Base-by-base conservation (phyloP, 1,140 invertebrate genomes). In the Bursaphelenchus mucronatus region DNA sequence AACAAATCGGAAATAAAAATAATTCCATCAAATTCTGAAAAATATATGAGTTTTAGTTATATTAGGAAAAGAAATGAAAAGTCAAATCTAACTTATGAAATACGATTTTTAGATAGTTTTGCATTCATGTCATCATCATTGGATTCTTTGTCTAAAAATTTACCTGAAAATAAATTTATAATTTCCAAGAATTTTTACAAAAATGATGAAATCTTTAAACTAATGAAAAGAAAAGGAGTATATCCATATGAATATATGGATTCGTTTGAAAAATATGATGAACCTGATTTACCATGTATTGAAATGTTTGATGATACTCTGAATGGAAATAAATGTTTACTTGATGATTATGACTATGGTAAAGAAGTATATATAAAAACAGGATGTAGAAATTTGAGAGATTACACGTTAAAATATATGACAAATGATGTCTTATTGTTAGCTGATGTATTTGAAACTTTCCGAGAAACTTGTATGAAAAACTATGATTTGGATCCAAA, bases 381-480 rank as follows among this genome's bases (percentile, higher is more conserved):
- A 43, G 43, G n/a, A 47, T 47, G 57, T 49, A 68, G 50, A 62
- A 64, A 68, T 17, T 63, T 69, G 49, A 50, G 39, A 56, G 64
- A 73, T 30, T 64, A 58, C 68, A 15, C 47, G 10, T 52, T 62
- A 17, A 41, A 55, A 15, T 61, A 64, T 47, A 53, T 74, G 0
- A 67, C 66, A 59, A 68, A 61, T 40, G 71, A 72, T 64, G 69
- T 74, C 9, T 52, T 72, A 5, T 43, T 73, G 6, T 61, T 76
- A 43, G 71, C 69, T n/a, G 75, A 79, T 52, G 65, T 79, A 0
- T 74, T 79, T 52, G 65, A 80, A 59, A 69, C 61, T 17, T 79
- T 80, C 56, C 19, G 76, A 56, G 56, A 68, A n/a, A 56, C 63
- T 17, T 69, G 59, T 50, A 13, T 74, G 30, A 63, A 70, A 17